A percentile compares a stretch with the other conserved stretches of the same genome.
Evolutionary conservation across 1,140 invertebrate genomes (phyloP).

Genomic region (Proctacanthus coquilletti): DNA sequence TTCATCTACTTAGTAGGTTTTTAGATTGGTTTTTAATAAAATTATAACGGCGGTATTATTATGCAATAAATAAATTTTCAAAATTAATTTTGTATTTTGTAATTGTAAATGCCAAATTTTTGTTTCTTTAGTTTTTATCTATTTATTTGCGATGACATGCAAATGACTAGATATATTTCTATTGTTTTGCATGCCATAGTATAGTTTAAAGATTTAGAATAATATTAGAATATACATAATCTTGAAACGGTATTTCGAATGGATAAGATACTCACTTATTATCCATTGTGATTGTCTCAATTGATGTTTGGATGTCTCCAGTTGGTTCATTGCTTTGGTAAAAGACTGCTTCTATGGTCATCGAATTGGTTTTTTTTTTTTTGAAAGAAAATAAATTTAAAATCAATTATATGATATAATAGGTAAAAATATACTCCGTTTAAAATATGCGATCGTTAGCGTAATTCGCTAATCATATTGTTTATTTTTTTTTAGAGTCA

Average conservation of each 20-base stretch:
- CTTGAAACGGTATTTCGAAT: not conserved
- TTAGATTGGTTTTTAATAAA: no score
- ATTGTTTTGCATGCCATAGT: not conserved
- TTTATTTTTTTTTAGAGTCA: not conserved
- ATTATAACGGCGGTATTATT: no score
- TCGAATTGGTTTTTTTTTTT: slow-evolving; percentile 38
- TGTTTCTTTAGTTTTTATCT: not conserved
- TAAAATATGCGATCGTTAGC: not conserved
- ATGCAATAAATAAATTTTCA: no score
- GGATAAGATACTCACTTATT: not conserved
- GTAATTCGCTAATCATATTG: not conserved
- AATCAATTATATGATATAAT: not conserved
- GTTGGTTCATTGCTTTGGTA: slow-evolving; percentile 24
- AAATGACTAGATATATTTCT: not conserved
- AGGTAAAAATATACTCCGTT: not conserved
- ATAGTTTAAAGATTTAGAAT: not conserved
- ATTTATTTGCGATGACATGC: not conserved
- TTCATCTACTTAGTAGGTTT: no score
- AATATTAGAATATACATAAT: no score
- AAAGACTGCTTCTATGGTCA: slow-evolving; percentile 31
- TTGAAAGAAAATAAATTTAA: slow-evolving; percentile 12
- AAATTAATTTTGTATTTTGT: not conserved
- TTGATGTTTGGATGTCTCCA: slow-evolving; percentile 9
- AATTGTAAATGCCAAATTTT: not conserved
- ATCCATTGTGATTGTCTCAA: not conserved